Base-by-base conservation (phyloP, 2,888 invertebrate species). In the Germaria angustata region DNA sequence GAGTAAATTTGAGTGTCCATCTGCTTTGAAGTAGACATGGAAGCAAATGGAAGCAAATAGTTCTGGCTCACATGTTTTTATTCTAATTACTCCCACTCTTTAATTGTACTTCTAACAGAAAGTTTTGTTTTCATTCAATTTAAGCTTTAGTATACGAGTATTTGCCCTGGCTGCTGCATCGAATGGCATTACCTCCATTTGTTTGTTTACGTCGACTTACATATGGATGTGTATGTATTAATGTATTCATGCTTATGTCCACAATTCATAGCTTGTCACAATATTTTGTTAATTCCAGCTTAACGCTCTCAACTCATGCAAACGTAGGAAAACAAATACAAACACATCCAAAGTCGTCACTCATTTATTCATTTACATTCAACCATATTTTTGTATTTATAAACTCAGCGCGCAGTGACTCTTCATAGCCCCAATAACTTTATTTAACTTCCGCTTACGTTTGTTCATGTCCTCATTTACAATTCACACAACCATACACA, bases 261-360 rank as follows among this genome's bases (percentile, higher is more conserved):
- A 65, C 65, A 80, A 66, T 71, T 69, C 41, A 68, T 77, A 84
- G 84, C 84, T 84, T 84, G 84, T 81, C 84, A 84, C 84, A 86
- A 84, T 84, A 84, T 86, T 86, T 85, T 84, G 84, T 86, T 86
- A 85, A 85, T 86, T 86, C 85, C 81, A 84, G 84, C 66, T 81
- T 84, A 84, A 80, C 85, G 76, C 85, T 81, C 83, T 71, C 68
- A 78, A 75, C 69, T 78, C 78, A 80, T 78, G 41, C 80, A 79
- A 73, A 65, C 71, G 61, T 49, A 24, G 59, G 44, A 32, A 55
- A 72, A 34, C 28, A 68, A 41, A 22, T 46, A 53, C 20, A 68
- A 59, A 65, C 66, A 71, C 53, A 34, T 28, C 51, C 20, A n/a
- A 7, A 28, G 17, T 7, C 15, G 9, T 32, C 44, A 57, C 15